A percentile compares a stretch with the other conserved stretches of the same genome.
phyloP scores from a whole-genome alignment of 2,888 invertebrate genomes.

The Polyploca ridens region DNA sequence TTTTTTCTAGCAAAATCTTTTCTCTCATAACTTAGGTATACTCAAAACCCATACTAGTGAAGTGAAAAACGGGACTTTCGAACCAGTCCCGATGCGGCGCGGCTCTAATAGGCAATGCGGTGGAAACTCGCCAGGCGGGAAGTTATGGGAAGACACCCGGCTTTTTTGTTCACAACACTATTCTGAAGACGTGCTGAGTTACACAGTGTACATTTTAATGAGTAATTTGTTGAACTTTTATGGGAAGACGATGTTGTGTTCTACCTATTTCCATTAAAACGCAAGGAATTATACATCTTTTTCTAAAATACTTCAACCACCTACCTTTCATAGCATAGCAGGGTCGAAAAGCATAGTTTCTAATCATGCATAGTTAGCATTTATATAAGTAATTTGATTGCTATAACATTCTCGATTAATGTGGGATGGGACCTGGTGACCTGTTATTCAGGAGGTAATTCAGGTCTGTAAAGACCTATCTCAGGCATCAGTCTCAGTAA shows the following conservation, averaged over 20 bases:
- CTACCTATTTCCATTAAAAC: too few species aligned
- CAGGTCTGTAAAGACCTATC: too few species aligned
- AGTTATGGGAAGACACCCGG: slow-evolving; percentile 54
- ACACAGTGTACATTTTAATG: slow-evolving; percentile 9
- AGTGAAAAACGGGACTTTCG: slow-evolving; percentile 32
- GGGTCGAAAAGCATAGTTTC: not conserved
- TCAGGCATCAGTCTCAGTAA: too few species aligned
- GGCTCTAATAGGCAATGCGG: slow-evolving; percentile 43
- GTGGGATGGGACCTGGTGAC: too few species aligned
- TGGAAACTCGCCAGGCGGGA: slow-evolving; percentile 31
- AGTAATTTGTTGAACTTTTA: slow-evolving; percentile 3
- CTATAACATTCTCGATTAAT: too few species aligned
- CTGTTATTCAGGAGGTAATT: too few species aligned
- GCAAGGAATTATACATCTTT: too few species aligned
- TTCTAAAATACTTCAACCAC: too few species aligned
- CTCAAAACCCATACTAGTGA: slow-evolving; percentile 3
- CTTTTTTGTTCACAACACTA: slow-evolving; percentile 42
- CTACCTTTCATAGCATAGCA: not conserved
- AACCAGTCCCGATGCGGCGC: slow-evolving; percentile 34
- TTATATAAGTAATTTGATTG: too few species aligned
- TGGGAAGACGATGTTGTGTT: not conserved
- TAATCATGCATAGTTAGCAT: too few species aligned
- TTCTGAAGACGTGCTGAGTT: slow-evolving; percentile 32
- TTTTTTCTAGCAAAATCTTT: not conserved
- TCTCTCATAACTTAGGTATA: not conserved